Evolutionary conservation across 2,113 vertebrate genomes (phyloP).

Genomic region (Oncorhynchus mykiss): DNA sequence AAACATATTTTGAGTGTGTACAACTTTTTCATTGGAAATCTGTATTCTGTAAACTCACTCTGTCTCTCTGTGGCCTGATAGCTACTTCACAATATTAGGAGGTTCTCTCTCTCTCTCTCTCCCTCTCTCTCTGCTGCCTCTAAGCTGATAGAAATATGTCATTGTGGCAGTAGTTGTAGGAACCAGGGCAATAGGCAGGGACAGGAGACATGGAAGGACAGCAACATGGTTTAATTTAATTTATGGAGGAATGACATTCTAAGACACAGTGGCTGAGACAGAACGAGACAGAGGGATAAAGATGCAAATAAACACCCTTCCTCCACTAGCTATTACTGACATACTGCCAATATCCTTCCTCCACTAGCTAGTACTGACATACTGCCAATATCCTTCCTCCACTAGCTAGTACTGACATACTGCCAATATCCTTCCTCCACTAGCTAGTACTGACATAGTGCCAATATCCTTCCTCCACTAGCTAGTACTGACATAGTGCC

Average conservation of each 20-base stretch:
- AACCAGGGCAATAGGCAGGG: background rate
- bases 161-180: slow-evolving; percentile 4
- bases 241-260: slow-evolving; percentile 38
- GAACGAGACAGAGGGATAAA: slow-evolving; percentile 23
- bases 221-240: slow-evolving; percentile 9
- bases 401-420: too few relatives aligned
- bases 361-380: too few relatives aligned
- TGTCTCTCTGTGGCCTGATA: too few relatives aligned
- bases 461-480: too few relatives aligned
- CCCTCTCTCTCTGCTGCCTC: slow-evolving; percentile 31
- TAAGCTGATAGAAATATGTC: slow-evolving; percentile 40
- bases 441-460: too few relatives aligned
- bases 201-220: slow-evolving; percentile 9
- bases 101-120: slow-evolving; percentile 17
- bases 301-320: slow-evolving; percentile 27
- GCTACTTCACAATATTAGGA: too few relatives aligned
- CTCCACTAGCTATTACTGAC: too few relatives aligned
- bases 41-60: background rate
- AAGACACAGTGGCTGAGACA: slow-evolving; percentile 35
- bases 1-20: too few relatives aligned
- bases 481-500: too few relatives aligned
- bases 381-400: too few relatives aligned
- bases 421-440: too few relatives aligned
- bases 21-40: background rate
- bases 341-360: too few relatives aligned